phyloP scores from a whole-genome alignment of 2,888 invertebrate genomes.

The Rhagophthalmus giganteus region DNA sequence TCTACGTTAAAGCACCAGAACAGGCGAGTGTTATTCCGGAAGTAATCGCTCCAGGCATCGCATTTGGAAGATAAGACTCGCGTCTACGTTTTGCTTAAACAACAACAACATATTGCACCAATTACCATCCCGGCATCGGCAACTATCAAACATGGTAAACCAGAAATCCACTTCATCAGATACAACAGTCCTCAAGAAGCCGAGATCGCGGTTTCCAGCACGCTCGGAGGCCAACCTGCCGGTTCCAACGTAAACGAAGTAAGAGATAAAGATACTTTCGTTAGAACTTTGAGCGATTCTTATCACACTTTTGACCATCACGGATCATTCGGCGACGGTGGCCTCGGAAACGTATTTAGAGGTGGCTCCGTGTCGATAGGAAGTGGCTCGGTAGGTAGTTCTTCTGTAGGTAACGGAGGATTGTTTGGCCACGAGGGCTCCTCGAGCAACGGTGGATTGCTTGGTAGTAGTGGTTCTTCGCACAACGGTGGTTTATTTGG shows the following conservation, averaged over 20 bases:
- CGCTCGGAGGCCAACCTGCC: constrained; percentile 14
- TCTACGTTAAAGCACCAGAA: constrained; percentile 56
- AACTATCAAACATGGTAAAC: constrained; percentile 81
- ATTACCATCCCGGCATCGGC: constrained; percentile 73
- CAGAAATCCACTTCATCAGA: constrained; percentile 87
- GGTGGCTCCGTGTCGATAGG: too few relatives aligned
- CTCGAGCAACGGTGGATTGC: too few relatives aligned
- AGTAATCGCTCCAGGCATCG: constrained; percentile 38
- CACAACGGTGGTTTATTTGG: background rate
- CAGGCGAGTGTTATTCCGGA: constrained; percentile 39
- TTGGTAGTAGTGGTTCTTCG: background rate
- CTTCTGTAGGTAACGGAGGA: too few relatives aligned
- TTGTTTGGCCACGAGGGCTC: too few relatives aligned
- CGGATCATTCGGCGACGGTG: constrained; percentile 5
- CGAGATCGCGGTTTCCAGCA: constrained; percentile 32
- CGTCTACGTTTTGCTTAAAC: constrained; percentile 52
- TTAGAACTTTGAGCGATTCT: constrained; percentile 11
- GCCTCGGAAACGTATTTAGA: too few relatives aligned
- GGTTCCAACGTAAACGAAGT: constrained; percentile 11
- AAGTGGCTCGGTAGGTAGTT: too few relatives aligned
- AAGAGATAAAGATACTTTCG: constrained; percentile 7
- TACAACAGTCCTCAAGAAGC: constrained; percentile 60
- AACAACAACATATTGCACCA: constrained; percentile 77
- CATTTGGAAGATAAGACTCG: constrained; percentile 49
- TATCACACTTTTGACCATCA: too few relatives aligned